These are phyloP conservation scores for Cyclopterus lumpus DNA, from an alignment of 2,797 vertebrate species.

Conservation along the genomic window DNA sequence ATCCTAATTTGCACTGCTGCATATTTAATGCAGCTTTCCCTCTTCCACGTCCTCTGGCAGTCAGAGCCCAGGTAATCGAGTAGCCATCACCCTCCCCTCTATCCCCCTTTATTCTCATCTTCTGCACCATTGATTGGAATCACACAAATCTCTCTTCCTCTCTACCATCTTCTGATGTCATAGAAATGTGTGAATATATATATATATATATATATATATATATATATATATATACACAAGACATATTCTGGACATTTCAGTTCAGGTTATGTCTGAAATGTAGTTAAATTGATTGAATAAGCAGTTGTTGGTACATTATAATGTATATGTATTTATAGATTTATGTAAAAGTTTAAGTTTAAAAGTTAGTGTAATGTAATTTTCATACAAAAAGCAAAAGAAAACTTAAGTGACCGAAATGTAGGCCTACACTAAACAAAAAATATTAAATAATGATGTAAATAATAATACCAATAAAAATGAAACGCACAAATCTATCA, in stretches of 20 bases:
- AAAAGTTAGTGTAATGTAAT: not conserved
- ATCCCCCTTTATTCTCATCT: slow-evolving; percentile 10
- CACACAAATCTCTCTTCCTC: slow-evolving; percentile 16
- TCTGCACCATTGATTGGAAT: slow-evolving; percentile 56
- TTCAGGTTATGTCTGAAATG: not conserved
- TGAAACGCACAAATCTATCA: not conserved
- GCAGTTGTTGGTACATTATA: not conserved
- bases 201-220: no score
- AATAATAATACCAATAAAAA: not conserved
- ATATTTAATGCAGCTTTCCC: slow-evolving; percentile 74
- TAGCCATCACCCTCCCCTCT: slow-evolving; percentile 10
- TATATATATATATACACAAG: no score
- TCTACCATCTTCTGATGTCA: slow-evolving; percentile 1
- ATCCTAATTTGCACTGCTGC: slow-evolving; percentile 68
- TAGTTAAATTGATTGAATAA: not conserved
- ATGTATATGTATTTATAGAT: not conserved
- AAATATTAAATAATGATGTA: not conserved
- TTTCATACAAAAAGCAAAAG: not conserved
- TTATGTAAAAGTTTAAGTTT: not conserved
- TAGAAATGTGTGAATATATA: slow-evolving; percentile 9
- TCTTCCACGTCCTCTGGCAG: slow-evolving; percentile 51
- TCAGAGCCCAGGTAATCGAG: slow-evolving; percentile 65
- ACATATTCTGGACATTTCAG: not conserved
- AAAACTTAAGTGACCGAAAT: not conserved
- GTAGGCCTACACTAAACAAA: not conserved